Conservation (phyloP, 2,888 invertebrate genomes). For the Kryphioiulus occultus region DNA sequence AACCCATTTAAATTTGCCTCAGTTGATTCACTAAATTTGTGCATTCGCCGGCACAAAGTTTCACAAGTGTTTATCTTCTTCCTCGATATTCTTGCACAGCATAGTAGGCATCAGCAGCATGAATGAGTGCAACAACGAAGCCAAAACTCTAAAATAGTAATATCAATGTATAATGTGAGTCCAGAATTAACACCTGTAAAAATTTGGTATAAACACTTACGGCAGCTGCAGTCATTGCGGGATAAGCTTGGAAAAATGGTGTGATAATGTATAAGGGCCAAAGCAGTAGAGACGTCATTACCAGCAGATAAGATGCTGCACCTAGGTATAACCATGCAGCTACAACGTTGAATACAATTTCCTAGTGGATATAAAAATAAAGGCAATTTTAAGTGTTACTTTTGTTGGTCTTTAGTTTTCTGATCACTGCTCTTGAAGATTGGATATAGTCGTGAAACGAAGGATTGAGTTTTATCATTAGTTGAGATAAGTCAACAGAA, state of each 20-base stretch:
- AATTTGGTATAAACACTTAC: conserved; percentile 69
- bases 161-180: not conserved
- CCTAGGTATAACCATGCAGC: conserved; percentile 81
- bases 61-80: not conserved
- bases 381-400: not conserved
- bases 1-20: too few relatives aligned
- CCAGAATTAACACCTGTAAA: not conserved
- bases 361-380: conserved; percentile 68
- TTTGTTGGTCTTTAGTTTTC: not conserved
- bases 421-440: too few relatives aligned
- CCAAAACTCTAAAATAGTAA: conserved; percentile 76
- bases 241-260: conserved; percentile 81
- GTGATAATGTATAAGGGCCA: conserved; percentile 77
- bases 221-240: conserved; percentile 87
- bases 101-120: conserved; percentile 80
- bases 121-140: conserved; percentile 75
- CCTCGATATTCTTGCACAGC: conserved; percentile 61
- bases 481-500: too few relatives aligned
- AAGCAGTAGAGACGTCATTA: conserved; percentile 78
- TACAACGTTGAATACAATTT: conserved; percentile 78
- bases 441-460: too few relatives aligned
- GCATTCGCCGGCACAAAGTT: too few relatives aligned
- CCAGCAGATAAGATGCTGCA: conserved; percentile 80
- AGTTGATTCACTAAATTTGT: too few relatives aligned
- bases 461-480: too few relatives aligned